Conservation (phyloP, 2,113 vertebrate genomes). For the Taurulus bubalis region DNA sequence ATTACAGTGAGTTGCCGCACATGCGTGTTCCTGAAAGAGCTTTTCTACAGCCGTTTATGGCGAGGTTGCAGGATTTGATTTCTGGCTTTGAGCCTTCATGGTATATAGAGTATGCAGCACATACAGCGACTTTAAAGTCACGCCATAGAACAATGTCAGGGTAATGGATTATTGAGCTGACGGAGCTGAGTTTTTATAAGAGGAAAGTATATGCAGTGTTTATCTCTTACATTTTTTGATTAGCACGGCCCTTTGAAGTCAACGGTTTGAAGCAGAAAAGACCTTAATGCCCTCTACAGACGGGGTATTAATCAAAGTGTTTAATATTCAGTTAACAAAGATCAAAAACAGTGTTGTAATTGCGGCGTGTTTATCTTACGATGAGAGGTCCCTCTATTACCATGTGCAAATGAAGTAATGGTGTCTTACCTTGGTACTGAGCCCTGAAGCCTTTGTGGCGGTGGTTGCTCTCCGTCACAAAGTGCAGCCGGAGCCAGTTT, state of each 20-base stretch:
- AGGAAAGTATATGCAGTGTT: constrained; percentile 49
- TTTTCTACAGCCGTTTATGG: constrained; percentile 29
- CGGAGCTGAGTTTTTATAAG: constrained; percentile 42
- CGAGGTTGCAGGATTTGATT: constrained; percentile 39
- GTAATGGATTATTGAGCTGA: constrained; percentile 49
- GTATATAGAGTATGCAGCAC: constrained; percentile 31
- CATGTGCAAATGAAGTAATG: constrained; percentile 58
- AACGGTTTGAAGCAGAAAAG: constrained; percentile 55
- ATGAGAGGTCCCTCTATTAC: constrained; percentile 40
- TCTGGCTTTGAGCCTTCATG: constrained; percentile 19
- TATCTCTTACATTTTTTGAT: constrained; percentile 64
- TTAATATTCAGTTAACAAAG: constrained; percentile 75
- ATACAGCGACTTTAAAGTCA: constrained; percentile 51
- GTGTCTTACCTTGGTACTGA: constrained; percentile 94
- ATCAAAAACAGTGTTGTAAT: constrained; percentile 76
- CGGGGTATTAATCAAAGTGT: constrained; percentile 64
- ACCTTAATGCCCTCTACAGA: constrained; percentile 49
- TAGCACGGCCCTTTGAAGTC: constrained; percentile 68
- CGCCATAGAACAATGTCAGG: constrained; percentile 54
- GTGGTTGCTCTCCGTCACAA: constrained; percentile 96
- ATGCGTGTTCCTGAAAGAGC: constrained; percentile 27
- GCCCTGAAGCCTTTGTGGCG: constrained; percentile 94
- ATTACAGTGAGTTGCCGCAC: constrained; percentile 22
- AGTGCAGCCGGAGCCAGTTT: constrained; percentile 97
- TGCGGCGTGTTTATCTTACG: constrained; percentile 40